Conservation (phyloP, 2,113 vertebrate genomes). For the Sander lucioperca region DNA sequence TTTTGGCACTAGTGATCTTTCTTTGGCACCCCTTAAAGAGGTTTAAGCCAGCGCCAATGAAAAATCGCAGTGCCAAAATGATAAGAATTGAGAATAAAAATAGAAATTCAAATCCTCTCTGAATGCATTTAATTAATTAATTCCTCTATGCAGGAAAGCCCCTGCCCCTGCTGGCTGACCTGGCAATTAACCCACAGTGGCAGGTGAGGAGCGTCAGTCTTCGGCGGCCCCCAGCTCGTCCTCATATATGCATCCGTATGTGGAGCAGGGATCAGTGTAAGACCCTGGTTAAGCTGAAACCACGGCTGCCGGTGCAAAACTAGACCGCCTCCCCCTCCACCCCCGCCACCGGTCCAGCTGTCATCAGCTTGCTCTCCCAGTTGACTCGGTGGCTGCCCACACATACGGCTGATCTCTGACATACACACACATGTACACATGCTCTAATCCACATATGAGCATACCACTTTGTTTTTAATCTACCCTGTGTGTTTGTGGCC, state of each 20-base stretch:
- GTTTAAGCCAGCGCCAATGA: too few relatives aligned
- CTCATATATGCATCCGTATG: slow-evolving; percentile 35
- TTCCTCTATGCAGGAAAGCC: too few relatives aligned
- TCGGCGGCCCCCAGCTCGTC: not conserved
- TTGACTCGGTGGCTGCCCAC: slow-evolving; percentile 51
- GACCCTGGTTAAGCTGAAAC: slow-evolving; percentile 74
- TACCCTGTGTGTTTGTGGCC: not conserved
- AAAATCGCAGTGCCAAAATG: too few relatives aligned
- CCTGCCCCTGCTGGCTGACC: not conserved
- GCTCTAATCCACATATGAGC: slow-evolving; percentile 75
- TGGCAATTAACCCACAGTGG: not conserved
- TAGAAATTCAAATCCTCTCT: too few relatives aligned
- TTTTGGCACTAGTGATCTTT: too few relatives aligned
- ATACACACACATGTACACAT: slow-evolving; percentile 51
- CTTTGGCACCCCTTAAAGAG: too few relatives aligned
- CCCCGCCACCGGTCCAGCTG: slow-evolving; percentile 72
- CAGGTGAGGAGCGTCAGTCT: slow-evolving; percentile 4
- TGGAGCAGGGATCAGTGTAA: slow-evolving; percentile 78
- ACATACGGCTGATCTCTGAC: slow-evolving; percentile 62
- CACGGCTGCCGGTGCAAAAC: slow-evolving; percentile 50
- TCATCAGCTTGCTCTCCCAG: slow-evolving; percentile 66
- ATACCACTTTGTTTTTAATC: slow-evolving; percentile 77
- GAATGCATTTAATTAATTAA: too few relatives aligned
- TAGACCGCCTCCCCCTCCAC: slow-evolving; percentile 26
- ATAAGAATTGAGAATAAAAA: too few relatives aligned